Percentiles rank a stretch among this genome's conserved stretches.
phyloP scores from a whole-genome alignment of 1,140 invertebrate species.

The Pygmarrhopalites habei region DNA sequence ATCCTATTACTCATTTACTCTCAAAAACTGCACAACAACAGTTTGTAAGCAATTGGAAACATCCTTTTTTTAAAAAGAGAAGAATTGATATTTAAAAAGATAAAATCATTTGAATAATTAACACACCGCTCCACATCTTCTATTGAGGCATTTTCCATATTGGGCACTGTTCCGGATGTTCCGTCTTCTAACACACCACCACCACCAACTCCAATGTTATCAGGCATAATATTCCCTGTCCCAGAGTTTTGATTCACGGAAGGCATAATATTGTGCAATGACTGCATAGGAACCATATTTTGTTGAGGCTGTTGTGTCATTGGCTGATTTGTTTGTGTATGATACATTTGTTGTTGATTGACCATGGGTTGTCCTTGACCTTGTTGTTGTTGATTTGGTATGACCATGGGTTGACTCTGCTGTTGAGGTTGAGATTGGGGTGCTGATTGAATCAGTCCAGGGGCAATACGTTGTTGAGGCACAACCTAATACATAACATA shows the following conservation, averaged over 20 bases:
- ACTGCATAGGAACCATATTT: not conserved
- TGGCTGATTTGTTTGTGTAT: no score
- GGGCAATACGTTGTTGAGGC: constrained; percentile 15
- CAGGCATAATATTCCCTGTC: not conserved
- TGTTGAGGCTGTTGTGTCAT: not conserved
- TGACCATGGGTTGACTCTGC: constrained; percentile 13
- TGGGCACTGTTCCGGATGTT: not conserved
- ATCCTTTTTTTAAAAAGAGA: no score
- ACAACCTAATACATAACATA: no score
- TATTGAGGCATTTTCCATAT: not conserved
- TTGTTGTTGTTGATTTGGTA: constrained; percentile 18
- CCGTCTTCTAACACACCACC: not conserved
- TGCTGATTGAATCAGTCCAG: constrained; percentile 1
- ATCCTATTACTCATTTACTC: no score
- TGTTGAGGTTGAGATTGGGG: constrained; percentile 17
- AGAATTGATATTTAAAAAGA: no score
- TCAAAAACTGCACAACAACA: no score
- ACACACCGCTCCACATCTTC: no score
- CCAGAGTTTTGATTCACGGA: not conserved
- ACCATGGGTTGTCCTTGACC: constrained; percentile 8
- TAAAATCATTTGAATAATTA: no score
- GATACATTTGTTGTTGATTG: no score
- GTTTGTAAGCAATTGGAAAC: no score
- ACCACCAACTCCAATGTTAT: not conserved
- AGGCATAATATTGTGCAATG: not conserved